phyloP scores from a whole-genome alignment of 2,113 vertebrate genomes.

The Phrynosoma platyrhinos region DNA sequence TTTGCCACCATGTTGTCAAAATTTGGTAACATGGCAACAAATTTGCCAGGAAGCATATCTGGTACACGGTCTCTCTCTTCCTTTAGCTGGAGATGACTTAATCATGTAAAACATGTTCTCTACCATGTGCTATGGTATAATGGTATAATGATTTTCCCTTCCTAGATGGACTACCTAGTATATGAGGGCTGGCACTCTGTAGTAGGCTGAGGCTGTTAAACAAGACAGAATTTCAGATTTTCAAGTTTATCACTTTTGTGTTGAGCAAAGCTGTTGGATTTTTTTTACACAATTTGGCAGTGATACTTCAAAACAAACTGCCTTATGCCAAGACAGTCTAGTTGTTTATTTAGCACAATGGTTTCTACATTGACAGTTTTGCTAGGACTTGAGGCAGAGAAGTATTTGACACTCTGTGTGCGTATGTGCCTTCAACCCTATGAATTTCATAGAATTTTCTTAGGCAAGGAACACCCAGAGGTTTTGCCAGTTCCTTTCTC shows the following conservation, averaged over 20 bases:
- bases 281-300: neutral
- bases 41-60: too few species aligned
- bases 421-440: too few species aligned
- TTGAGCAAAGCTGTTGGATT: neutral
- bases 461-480: too few species aligned
- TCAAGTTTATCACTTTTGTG: neutral
- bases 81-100: too few species aligned
- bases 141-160: neutral
- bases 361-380: neutral
- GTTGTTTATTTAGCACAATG: neutral
- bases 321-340: neutral
- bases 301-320: neutral
- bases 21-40: too few species aligned
- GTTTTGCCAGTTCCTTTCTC: too few species aligned
- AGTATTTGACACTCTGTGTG: neutral
- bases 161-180: neutral
- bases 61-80: too few species aligned
- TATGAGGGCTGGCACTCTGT: too few species aligned
- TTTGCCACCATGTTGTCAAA: too few species aligned
- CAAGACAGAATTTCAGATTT: neutral
- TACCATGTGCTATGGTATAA: neutral
- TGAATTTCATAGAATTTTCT: too few species aligned
- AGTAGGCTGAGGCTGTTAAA: neutral
- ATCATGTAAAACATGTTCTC: too few species aligned
- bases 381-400: neutral